phyloP scores from a whole-genome alignment of 2,113 vertebrate species.

The Aviceda subcristata region DNA sequence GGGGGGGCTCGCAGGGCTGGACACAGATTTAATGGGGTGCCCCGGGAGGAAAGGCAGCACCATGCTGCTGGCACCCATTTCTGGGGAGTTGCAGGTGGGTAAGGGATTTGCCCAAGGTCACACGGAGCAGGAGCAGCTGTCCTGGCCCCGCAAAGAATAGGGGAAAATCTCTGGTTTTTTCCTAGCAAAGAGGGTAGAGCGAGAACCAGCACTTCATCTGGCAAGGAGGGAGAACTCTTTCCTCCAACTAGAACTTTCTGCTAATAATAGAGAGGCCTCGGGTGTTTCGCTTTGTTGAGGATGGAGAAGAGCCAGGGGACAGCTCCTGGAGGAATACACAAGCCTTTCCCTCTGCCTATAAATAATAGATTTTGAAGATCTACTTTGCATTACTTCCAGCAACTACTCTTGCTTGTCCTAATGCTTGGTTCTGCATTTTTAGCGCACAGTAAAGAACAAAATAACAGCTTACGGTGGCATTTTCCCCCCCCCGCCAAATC shows the following conservation, averaged over 20 bases:
- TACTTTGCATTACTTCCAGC: conserved; percentile 2
- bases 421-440: not conserved
- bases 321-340: not conserved
- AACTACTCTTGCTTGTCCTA: not conserved
- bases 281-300: not conserved
- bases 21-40: rapidly evolving
- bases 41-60: rapidly evolving
- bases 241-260: not conserved
- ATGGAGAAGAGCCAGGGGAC: not conserved
- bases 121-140: rapidly evolving
- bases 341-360: not conserved
- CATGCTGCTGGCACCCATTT: rapidly evolving
- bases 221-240: not conserved
- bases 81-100: rapidly evolving
- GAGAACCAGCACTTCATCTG: rapidly evolving
- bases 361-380: conserved; percentile 49
- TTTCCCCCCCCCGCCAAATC: not conserved
- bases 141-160: rapidly evolving
- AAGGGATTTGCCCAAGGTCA: not conserved
- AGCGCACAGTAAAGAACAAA: not conserved
- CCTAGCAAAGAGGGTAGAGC: rapidly evolving
- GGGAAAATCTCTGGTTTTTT: rapidly evolving
- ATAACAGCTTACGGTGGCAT: not conserved
- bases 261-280: rapidly evolving
- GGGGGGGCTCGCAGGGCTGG: rapidly evolving